phyloP scores from a whole-genome alignment of 2,797 vertebrate genomes.

The Melanotaenia parkinsoni region DNA sequence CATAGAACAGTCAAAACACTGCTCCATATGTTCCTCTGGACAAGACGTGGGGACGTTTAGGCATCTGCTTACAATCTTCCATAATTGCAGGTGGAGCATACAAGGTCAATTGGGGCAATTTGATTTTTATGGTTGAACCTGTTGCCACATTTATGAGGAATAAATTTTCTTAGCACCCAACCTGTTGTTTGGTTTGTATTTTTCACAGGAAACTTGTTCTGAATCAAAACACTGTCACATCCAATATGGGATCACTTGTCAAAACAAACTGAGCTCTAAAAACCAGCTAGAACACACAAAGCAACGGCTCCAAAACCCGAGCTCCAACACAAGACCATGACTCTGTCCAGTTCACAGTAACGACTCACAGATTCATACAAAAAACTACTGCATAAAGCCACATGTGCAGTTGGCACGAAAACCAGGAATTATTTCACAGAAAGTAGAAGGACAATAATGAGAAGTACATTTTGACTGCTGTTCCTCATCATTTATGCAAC shows the following conservation, averaged over 20 bases:
- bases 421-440: no score
- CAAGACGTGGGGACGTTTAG: slow-evolving; percentile 83
- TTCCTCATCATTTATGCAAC: no score
- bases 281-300: slow-evolving; percentile 41
- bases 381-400: no score
- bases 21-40: slow-evolving; percentile 86
- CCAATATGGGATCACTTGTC: slow-evolving; percentile 87
- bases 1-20: slow-evolving; percentile 55
- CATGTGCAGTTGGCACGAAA: no score
- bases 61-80: slow-evolving; percentile 97
- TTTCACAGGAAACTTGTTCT: slow-evolving; percentile 88
- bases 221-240: slow-evolving; percentile 87
- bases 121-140: slow-evolving; percentile 90
- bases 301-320: no score
- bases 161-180: slow-evolving; percentile 53
- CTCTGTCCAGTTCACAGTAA: no score
- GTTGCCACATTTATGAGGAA: slow-evolving; percentile 83
- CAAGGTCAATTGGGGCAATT: slow-evolving; percentile 96
- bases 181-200: slow-evolving; percentile 68
- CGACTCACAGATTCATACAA: no score
- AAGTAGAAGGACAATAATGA: no score
- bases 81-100: slow-evolving; percentile 92
- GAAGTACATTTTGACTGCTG: no score
- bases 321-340: background rate
- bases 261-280: slow-evolving; percentile 82